Base-by-base conservation (phyloP, 2,113 vertebrate genomes). In the Callorhinus ursinus region DNA sequence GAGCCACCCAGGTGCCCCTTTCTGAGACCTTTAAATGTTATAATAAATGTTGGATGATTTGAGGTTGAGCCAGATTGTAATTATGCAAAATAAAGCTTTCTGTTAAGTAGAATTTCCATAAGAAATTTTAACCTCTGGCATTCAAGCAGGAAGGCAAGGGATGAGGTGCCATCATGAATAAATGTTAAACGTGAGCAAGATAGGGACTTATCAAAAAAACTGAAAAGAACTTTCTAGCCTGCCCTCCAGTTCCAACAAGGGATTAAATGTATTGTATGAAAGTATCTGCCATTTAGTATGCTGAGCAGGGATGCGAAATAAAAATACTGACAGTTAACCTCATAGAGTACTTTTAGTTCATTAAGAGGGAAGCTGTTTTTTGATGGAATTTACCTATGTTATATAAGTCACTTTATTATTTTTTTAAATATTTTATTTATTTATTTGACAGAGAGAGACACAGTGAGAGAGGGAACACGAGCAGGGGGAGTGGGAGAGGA, bases 51-150 rank as follows among this genome's bases (percentile, higher is more conserved):
- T 85, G 89, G 16, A 82, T 84, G 55, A 97, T 24, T 72, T 71
- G 14, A 93, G 94, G 96, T 95, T 87, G 10, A 90, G 53, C 82
- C 94, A 83, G 88, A 67, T 36, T 94, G 33, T 88, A 53, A 65
- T 96, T 95, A 76, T 53, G 67, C n/a, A 97, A 97, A 98, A 94
- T 72, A 97, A 98, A 96, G 7, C 31, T 97, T 97, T 98, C n/a
- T 81, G 42, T 76, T 95, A 96, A 96, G 88, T 83, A 92, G 82
- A 80, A 91, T 89, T 97, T 89, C 89, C 93, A 95, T 61, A 96
- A 36, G 65, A 88, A 98, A 90, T 14, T 59, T 92, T 95, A 92
- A 98, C 90, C 42, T 49, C 63, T 96, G 76, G 15, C 31, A 97
- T 95, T 97, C 96, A 96, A 97, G 83, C 71, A 82, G 31, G 80